These are phyloP conservation scores for Meiosimyza platycephala DNA, from an alignment of 2,888 invertebrate species.

Conservation along the genomic window DNA sequence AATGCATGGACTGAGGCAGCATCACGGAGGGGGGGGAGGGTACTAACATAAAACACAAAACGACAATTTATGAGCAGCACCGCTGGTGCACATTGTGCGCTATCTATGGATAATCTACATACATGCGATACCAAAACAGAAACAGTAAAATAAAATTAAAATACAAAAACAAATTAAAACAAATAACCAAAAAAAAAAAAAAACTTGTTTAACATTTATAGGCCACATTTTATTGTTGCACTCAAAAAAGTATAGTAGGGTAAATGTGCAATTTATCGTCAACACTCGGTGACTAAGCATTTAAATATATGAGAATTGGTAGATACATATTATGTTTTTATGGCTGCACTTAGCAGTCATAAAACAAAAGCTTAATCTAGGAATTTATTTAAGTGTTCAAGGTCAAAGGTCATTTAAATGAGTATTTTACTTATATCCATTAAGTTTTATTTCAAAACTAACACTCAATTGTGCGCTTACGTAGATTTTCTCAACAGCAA, in stretches of 20 bases:
- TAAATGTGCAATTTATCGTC: too few species aligned
- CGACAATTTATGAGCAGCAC: slow-evolving; percentile 22
- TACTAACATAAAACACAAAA: neutral
- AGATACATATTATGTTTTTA: too few species aligned
- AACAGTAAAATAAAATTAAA: neutral
- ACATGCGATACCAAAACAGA: neutral
- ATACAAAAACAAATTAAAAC: neutral
- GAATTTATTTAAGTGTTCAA: too few species aligned
- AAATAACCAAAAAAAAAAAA: neutral
- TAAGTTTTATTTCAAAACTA: too few species aligned
- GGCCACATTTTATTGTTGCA: slow-evolving; percentile 10
- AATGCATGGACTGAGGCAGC: neutral
- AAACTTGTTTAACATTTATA: slow-evolving; percentile 12
- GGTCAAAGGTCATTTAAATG: too few species aligned
- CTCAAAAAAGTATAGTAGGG: neutral
- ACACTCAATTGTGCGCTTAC: too few species aligned
- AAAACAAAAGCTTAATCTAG: too few species aligned
- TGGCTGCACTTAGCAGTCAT: too few species aligned
- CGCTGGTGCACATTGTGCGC: neutral
- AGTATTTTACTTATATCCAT: too few species aligned
- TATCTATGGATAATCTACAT: slow-evolving; percentile 11
- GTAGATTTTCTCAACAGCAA: too few species aligned
- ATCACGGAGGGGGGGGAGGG: neutral
- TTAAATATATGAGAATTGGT: too few species aligned
- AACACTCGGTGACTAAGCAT: too few species aligned